Percentiles rank a stretch among this genome's conserved stretches.
Conservation (phyloP, 2,113 vertebrate species). For the Pycnonotus jocosus region DNA sequence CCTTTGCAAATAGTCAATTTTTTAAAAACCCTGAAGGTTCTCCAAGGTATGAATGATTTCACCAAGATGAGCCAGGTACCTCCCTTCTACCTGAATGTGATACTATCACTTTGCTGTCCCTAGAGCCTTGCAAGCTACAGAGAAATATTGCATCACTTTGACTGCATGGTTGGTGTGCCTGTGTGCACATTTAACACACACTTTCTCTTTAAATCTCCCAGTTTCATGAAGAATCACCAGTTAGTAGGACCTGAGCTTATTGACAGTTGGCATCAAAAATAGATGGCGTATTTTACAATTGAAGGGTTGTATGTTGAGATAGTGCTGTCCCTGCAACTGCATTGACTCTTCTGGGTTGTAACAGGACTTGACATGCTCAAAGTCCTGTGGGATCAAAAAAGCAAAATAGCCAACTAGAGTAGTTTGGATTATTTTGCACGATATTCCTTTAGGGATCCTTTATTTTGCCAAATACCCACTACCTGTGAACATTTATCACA, state of each 20-base stretch:
- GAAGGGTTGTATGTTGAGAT: neutral
- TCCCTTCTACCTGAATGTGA: neutral
- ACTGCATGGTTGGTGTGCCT: neutral
- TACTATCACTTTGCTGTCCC: neutral
- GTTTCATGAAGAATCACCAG: neutral
- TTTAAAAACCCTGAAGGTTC: neutral
- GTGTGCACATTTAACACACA: neutral
- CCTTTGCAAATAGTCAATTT: neutral
- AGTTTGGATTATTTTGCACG: neutral
- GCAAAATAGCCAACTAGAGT: neutral
- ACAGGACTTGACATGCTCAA: accelerated
- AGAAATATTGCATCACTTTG: neutral
- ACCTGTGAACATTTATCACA: neutral
- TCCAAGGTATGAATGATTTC: neutral
- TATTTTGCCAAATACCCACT: neutral
- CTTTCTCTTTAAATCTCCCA: neutral
- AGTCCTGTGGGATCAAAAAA: neutral
- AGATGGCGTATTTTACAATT: neutral
- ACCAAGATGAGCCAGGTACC: neutral
- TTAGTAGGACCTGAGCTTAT: neutral
- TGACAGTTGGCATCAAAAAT: neutral
- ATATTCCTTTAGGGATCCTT: neutral
- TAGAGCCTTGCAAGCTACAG: neutral
- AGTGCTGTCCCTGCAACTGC: neutral
- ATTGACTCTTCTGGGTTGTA: neutral